Evolutionary conservation across 2,113 vertebrate species (phyloP), one percentile per base, ranked within the genome.

Genomic region (Cheirogaleus medius): DNA sequence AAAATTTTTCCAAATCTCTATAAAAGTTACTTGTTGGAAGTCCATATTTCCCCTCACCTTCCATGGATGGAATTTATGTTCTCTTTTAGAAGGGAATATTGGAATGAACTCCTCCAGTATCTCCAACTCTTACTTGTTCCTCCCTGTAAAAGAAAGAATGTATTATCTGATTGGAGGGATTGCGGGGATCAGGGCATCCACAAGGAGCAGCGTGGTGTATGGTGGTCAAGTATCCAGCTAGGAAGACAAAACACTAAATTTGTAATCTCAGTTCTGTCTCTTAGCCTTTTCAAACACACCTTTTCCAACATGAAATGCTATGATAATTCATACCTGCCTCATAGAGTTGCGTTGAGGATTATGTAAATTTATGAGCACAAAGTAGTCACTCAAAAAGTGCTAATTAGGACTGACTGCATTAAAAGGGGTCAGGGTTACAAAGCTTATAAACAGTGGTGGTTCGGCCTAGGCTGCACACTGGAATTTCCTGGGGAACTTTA

Each of bases 1-100:
- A 29, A 56, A 21, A 8, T 21, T 44, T 96, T 92, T 92, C 56
- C 63, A 96, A 76, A 80, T 94, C 23, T 86, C 20, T 93, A 20
- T 27, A 83, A 76, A 71, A 90, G 29, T 58, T 47, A 42, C 11
- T 71, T 94, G 4, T 66, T 73, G 37, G 76, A 89, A 94, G 63
- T 8, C 20, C 18, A 29, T 89, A 37, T 21, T 86, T 18, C 73
- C 49, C 20, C 25, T 90, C 37, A 77, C 49, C 27, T 83, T 96
- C 87, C 10, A 78, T 20, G 5, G 37, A 49, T 80, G 25, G 68
- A 58, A 74, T 34, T 90, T 74, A 42, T 58, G 4, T 47, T 66
- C n/a, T 90, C 34, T 32, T 66, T 86, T 49, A 82, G 60, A 63
- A 91, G 10, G 66, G 1, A 63, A 25, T 93, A 54, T 23, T 93